phyloP scores from a whole-genome alignment of 2,113 vertebrate species.

The Mesocricetus auratus region DNA sequence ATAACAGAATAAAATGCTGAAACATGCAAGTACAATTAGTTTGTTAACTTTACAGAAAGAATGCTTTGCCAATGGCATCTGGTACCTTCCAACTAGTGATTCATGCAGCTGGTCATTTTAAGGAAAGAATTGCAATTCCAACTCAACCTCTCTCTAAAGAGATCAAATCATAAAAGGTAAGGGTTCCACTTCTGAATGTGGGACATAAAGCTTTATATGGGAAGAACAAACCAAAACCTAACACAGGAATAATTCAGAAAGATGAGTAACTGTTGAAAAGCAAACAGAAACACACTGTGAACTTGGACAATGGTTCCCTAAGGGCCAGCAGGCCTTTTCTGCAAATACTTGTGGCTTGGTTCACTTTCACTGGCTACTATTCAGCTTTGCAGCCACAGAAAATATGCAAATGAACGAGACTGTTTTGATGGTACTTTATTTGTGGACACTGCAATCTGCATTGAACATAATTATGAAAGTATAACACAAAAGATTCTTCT shows the following conservation, averaged over 20 bases:
- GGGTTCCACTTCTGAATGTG: slow-evolving; percentile 31
- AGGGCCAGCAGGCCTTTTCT: slow-evolving; percentile 25
- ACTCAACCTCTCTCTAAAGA: slow-evolving; percentile 55
- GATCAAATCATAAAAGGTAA: slow-evolving; percentile 61
- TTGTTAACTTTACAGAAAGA: slow-evolving; percentile 57
- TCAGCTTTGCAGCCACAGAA: not conserved
- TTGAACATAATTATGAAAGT: not conserved
- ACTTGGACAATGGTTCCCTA: not conserved
- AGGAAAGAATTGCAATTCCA: slow-evolving; percentile 39
- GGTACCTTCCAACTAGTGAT: slow-evolving; percentile 3
- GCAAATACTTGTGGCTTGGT: not conserved
- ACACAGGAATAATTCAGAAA: slow-evolving; percentile 44
- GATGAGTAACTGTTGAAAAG: slow-evolving; percentile 48
- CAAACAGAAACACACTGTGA: slow-evolving; percentile 30
- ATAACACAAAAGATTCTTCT: not conserved
- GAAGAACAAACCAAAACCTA: not conserved
- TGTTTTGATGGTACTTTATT: slow-evolving; percentile 7
- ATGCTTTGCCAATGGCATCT: slow-evolving; percentile 55
- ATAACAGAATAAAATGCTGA: slow-evolving; percentile 49
- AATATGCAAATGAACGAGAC: not conserved
- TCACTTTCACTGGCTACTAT: not conserved
- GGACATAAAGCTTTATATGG: slow-evolving; percentile 9
- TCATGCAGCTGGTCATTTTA: slow-evolving; percentile 44
- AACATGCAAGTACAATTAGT: slow-evolving; percentile 66
- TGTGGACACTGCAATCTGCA: not conserved